Percentiles rank a stretch among this genome's conserved stretches.
Evolutionary conservation across 2,888 invertebrate genomes (phyloP).

Genomic region (Macaria notata): DNA sequence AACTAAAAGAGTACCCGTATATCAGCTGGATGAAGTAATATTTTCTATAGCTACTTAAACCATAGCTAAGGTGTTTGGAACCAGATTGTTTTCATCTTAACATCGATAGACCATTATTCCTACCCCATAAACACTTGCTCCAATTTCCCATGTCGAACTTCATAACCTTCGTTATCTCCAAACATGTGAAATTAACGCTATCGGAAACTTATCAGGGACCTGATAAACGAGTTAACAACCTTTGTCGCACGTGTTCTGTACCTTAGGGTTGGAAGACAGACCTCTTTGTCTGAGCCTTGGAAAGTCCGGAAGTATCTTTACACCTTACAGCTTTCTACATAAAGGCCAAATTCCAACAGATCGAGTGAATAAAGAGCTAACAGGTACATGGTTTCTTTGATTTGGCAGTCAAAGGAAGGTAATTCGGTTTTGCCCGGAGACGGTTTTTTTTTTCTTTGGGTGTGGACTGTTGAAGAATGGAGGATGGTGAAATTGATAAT

Average conservation of each 20-base stretch:
- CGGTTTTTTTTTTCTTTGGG: conserved; percentile 24
- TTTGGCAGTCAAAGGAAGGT: conserved; percentile 33
- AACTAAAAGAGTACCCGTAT: no score
- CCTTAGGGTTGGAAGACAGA: conserved; percentile 34
- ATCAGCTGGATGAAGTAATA: no score
- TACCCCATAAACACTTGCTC: conserved; percentile 13
- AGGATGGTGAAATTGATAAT: conserved; percentile 16
- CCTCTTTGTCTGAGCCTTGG: conserved; percentile 22
- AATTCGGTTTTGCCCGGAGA: conserved; percentile 30
- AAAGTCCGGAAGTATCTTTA: conserved; percentile 1
- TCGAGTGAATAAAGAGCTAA: conserved; percentile 20
- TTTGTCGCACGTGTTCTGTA: conserved; percentile 33
- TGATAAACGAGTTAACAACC: conserved; percentile 37
- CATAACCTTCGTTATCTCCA: conserved; percentile 29
- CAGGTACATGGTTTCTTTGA: conserved; percentile 39
- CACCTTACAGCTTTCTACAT: conserved; percentile 20
- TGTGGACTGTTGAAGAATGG: conserved; percentile 9
- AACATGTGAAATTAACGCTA: conserved; percentile 33
- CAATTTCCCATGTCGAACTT: conserved; percentile 8
- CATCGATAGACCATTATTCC: conserved; percentile 1
- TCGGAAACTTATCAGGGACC: conserved; percentile 33
- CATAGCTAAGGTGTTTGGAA: no score
- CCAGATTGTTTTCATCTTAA: no score
- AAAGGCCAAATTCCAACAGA: conserved; percentile 9
- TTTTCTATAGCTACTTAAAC: no score